phyloP scores from a whole-genome alignment of 53 echinoderm and acorn worm genomes.

The Paelopatides confundens region DNA sequence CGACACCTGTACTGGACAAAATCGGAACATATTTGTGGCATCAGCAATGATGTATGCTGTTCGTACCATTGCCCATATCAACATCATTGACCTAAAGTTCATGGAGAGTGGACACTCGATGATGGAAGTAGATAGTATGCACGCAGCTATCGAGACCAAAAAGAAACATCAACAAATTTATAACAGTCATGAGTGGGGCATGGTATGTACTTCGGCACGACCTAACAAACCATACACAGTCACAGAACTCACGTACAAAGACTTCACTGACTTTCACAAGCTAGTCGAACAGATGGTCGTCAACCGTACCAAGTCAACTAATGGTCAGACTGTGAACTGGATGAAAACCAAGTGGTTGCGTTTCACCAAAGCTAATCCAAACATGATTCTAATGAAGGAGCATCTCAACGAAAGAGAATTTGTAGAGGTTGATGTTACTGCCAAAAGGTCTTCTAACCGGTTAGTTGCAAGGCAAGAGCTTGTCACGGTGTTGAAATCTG shows the following conservation, averaged over 20 bases:
- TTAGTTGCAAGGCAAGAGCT: no score
- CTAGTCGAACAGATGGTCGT: not conserved
- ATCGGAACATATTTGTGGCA: no score
- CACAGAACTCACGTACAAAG: not conserved
- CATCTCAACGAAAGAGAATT: not conserved
- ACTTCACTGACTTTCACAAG: not conserved
- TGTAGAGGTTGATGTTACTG: not conserved
- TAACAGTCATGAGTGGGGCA: conserved; percentile 5
- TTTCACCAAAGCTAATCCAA: not conserved
- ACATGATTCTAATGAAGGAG: not conserved
- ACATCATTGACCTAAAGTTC: no score
- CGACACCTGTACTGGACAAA: no score
- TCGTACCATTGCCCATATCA: no score
- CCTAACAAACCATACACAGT: not conserved
- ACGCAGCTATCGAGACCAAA: not conserved
- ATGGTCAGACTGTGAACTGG: not conserved
- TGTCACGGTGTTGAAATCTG: no score
- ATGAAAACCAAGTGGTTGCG: not conserved
- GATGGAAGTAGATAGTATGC: not conserved
- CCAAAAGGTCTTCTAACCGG: no score
- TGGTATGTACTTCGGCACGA: not conserved
- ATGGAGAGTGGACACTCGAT: no score
- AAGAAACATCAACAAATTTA: not conserved
- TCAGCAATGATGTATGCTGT: no score
- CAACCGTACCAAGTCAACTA: not conserved